Base-by-base conservation (phyloP, 2,797 vertebrate species). In the Silurus aristotelis region DNA sequence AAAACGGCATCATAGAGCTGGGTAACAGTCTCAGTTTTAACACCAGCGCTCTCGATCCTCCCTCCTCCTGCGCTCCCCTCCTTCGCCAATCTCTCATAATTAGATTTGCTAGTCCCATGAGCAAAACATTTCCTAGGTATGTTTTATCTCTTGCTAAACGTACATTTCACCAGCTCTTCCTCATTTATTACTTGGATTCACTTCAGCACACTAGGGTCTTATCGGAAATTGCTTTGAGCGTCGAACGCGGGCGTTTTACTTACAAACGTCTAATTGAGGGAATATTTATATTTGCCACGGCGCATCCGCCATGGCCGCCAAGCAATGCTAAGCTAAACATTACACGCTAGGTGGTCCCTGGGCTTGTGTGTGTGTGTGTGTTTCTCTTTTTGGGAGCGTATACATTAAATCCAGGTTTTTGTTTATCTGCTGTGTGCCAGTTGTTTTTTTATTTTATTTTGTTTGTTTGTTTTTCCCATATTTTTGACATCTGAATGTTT, bases 151-250 rank as follows among this genome's bases (percentile, higher is more conserved):
- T 56, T 85, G 87, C 90, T 92, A 90, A 92, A 93, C 92, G 91
- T 92, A 90, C 52, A 81, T 91, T 93, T 87, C 79, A 82, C 90
- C 88, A 61, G 91, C 87, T 94, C 86, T 89, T 91, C 46, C 93
- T 96, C 91, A 93, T 96, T 95, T 96, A 87, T 93, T 95, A 94
- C 94, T 91, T 95, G 93, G 94, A 95, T 95, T 96, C 95, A 94
- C 93, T 94, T 93, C 90, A 93, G 92, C 93, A 93, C 92, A 92
- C 93, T 87, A 86, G 87, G 88, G 91, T 92, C 95, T 95, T 95
- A 95, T 96, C 95, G 91, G 92, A 95, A 95, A 96, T 94, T 93
- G 93, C 92, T 93, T 80, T 91, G 91, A 95, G 94, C 93, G 86
- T 88, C 92, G 92, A 94, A 93, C 92, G 89, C 90, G 90, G 90